phyloP scores from a whole-genome alignment of 2,888 invertebrate genomes.

The Scrobipalpa costella region DNA sequence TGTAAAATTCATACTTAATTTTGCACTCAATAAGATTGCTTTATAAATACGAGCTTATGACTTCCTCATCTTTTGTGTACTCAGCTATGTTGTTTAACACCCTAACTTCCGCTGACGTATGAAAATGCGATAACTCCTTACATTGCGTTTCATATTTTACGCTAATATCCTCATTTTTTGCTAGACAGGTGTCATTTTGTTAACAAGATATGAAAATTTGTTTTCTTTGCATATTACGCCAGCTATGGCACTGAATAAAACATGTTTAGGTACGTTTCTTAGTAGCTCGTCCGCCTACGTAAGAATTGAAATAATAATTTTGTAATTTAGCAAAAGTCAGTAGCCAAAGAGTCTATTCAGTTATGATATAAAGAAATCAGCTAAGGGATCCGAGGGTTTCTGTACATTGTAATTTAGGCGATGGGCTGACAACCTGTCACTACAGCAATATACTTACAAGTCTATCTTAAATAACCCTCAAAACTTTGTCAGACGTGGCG shows the following conservation, averaged over 20 bases:
- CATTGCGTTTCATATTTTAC: slow-evolving; percentile 3
- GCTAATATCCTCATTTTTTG: slow-evolving; percentile 31
- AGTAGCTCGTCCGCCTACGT: too few species aligned
- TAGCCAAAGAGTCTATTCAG: too few species aligned
- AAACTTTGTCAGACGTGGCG: too few species aligned
- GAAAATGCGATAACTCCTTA: background rate
- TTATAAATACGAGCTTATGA: background rate
- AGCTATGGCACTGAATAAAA: background rate
- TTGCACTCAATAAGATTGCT: background rate
- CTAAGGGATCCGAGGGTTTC: too few species aligned
- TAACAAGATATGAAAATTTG: slow-evolving; percentile 33
- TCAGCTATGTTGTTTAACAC: background rate
- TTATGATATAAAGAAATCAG: too few species aligned
- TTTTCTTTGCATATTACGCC: slow-evolving; percentile 5
- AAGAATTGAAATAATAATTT: background rate
- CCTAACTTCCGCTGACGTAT: background rate
- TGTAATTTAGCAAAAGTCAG: too few species aligned
- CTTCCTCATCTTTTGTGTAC: background rate
- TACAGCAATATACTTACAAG: too few species aligned
- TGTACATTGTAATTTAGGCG: too few species aligned
- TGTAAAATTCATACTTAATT: background rate
- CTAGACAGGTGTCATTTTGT: slow-evolving; percentile 33
- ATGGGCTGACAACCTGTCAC: too few species aligned
- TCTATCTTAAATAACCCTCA: too few species aligned
- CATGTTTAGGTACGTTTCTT: background rate